Conservation (phyloP, 2,113 vertebrate species). For the Suncus etruscus region DNA sequence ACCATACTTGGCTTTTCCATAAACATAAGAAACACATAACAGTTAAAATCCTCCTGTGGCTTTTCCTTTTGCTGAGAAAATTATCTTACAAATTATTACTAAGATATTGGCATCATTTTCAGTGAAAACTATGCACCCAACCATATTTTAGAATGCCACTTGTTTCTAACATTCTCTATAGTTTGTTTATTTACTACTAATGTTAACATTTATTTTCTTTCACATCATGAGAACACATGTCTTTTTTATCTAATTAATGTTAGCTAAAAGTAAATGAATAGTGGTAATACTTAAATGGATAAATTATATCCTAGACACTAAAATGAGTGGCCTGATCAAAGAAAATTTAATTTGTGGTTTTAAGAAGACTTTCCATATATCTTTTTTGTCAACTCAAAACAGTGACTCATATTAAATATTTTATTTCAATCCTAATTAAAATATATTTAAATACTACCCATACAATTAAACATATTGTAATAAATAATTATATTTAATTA, state of each 20-base stretch:
- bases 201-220: background rate
- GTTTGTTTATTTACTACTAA: no score
- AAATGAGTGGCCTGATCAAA: background rate
- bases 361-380: background rate
- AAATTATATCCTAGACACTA: background rate
- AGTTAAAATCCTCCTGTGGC: background rate
- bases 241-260: background rate
- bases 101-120: background rate
- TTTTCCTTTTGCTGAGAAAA: background rate
- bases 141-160: background rate
- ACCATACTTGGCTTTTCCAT: background rate
- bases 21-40: background rate
- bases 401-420: background rate
- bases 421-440: background rate
- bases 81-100: background rate
- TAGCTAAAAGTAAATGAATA: background rate
- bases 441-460: slow-evolving; percentile 23
- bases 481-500: slow-evolving; percentile 8
- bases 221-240: background rate
- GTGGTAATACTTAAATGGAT: background rate
- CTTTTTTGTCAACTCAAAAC: background rate
- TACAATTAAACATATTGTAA: slow-evolving; percentile 27
- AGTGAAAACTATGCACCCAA: background rate
- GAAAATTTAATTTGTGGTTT: background rate
- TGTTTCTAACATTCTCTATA: no score